A percentile compares a stretch with the other conserved stretches of the same genome.
phyloP scores from a whole-genome alignment of 2,888 invertebrate genomes.

The Amphimallon solstitiale region DNA sequence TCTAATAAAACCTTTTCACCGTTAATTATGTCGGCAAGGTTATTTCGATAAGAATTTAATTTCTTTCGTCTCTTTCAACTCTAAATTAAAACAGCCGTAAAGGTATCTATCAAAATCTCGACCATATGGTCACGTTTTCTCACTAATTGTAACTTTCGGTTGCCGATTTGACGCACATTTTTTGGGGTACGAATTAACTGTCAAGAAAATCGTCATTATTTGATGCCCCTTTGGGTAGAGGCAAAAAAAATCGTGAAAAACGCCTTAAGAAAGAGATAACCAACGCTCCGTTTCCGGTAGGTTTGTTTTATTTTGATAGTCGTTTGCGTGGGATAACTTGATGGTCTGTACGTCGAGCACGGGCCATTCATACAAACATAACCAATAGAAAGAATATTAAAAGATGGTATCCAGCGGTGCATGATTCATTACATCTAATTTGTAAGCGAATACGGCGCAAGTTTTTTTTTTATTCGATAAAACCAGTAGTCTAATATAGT shows the following conservation, averaged over 20 bases:
- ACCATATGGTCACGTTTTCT: constrained; percentile 45
- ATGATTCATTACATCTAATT: constrained; percentile 51
- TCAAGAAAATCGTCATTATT: constrained; percentile 23
- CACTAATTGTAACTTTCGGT: constrained; percentile 22
- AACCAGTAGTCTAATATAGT: constrained; percentile 38
- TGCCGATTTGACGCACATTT: constrained; percentile 32
- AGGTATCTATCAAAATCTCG: constrained; percentile 39
- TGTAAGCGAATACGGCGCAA: constrained; percentile 43
- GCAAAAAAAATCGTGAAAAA: constrained; percentile 41
- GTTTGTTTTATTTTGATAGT: constrained; percentile 55
- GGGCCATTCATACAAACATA: constrained; percentile 49
- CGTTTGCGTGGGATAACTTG: constrained; percentile 55
- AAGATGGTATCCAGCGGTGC: constrained; percentile 49
- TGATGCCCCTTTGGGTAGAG: constrained; percentile 36
- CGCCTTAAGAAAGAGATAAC: constrained; percentile 25
- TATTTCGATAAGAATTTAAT: constrained; percentile 46
- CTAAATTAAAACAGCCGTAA: constrained; percentile 42
- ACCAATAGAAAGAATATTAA: constrained; percentile 46
- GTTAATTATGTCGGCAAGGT: constrained; percentile 45
- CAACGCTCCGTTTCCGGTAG: constrained; percentile 56
- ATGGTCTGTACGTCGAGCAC: constrained; percentile 54
- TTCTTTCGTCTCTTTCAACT: constrained; percentile 39
- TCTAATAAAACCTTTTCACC: constrained; percentile 29
- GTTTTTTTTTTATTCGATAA: constrained; percentile 28
- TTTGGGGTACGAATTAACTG: constrained; percentile 19